A percentile compares a stretch with the other conserved stretches of the same genome.
Conservation (phyloP, 2,113 vertebrate species). For the Sorex araneus region DNA sequence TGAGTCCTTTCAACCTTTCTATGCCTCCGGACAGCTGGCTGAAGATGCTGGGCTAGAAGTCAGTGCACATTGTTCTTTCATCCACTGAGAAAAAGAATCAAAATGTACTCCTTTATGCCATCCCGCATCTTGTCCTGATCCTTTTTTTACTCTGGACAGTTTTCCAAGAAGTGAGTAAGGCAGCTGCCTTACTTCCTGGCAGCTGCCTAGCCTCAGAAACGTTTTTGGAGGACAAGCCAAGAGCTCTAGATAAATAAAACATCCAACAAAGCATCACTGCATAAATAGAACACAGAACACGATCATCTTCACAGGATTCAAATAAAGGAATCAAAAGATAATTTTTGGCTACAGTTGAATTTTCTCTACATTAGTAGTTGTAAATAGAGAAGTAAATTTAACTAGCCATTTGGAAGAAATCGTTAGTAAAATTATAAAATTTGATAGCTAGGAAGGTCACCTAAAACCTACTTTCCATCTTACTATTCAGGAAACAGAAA, state of each 20-base stretch:
- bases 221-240: constrained; percentile 38
- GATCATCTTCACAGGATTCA: background rate
- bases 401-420: constrained; percentile 5
- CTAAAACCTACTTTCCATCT: background rate
- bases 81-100: constrained; percentile 53
- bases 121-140: constrained; percentile 61
- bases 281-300: background rate
- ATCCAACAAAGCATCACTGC: background rate
- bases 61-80: constrained; percentile 35
- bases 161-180: constrained; percentile 51
- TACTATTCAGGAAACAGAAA: constrained; percentile 5
- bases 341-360: constrained; percentile 20
- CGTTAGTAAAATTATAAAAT: constrained; percentile 3
- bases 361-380: constrained; percentile 28
- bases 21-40: no score
- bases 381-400: background rate
- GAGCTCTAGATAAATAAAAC: constrained; percentile 50
- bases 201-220: constrained; percentile 63
- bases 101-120: constrained; percentile 50
- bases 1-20: no score
- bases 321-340: background rate
- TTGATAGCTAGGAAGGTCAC: background rate
- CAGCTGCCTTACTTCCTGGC: constrained; percentile 46
- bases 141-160: constrained; percentile 58
- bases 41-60: background rate